phyloP scores from a whole-genome alignment of 2,797 vertebrate species.

The Muscicapa comitata region DNA sequence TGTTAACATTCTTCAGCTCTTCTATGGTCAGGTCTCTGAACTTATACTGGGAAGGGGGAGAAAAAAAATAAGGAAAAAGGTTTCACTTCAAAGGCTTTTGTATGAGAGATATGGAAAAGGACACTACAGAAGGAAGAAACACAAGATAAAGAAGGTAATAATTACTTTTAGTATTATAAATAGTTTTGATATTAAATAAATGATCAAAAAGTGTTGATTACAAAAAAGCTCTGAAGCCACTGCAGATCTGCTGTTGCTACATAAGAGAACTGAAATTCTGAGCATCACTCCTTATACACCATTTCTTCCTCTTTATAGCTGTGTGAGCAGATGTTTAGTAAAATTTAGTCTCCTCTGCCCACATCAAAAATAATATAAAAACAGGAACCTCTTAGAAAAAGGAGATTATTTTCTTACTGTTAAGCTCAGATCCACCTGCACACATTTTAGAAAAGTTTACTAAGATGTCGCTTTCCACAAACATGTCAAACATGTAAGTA shows the following conservation, averaged over 20 bases:
- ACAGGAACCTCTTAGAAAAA: neutral
- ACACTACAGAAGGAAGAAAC: neutral
- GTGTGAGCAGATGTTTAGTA: neutral
- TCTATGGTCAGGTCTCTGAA: constrained; percentile 91
- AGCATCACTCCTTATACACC: neutral
- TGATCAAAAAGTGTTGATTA: neutral
- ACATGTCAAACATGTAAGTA: neutral
- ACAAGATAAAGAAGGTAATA: neutral
- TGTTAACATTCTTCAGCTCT: constrained; percentile 85
- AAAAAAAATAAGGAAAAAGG: neutral
- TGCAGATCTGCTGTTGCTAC: neutral
- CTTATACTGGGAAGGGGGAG: constrained; percentile 83
- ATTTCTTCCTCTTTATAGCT: neutral
- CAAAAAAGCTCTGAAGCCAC: neutral
- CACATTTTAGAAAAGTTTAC: neutral
- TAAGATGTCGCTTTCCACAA: accelerated
- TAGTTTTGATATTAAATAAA: neutral
- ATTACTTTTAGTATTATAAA: neutral
- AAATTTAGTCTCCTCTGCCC: neutral
- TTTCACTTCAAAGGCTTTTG: neutral
- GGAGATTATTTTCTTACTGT: neutral
- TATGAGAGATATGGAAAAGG: neutral
- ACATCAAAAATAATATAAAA: neutral
- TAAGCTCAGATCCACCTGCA: neutral
- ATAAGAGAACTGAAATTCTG: neutral